Conservation (phyloP, 2,113 vertebrate genomes). For the Fulica atra region DNA sequence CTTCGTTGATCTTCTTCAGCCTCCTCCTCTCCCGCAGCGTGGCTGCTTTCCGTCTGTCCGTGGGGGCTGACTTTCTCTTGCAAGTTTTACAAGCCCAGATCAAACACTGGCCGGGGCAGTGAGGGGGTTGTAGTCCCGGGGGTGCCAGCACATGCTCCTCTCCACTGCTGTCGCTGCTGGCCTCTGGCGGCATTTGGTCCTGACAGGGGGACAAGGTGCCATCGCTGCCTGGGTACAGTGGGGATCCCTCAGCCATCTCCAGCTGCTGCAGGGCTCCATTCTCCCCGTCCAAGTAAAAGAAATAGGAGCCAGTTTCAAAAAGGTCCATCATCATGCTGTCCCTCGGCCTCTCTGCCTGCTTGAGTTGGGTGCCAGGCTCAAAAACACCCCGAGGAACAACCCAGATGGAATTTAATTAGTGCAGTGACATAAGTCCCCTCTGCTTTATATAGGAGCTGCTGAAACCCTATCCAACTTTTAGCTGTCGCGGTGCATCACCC, state of each 20-base stretch:
- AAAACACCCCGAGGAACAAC: conserved; percentile 79
- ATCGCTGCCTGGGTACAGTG: conserved; percentile 86
- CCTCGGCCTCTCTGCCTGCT: conserved; percentile 69
- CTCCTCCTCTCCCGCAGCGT: conserved; percentile 91
- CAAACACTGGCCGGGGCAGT: conserved; percentile 94
- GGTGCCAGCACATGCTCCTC: conserved; percentile 95
- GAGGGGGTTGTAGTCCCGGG: conserved; percentile 86
- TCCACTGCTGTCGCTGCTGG: conserved; percentile 88
- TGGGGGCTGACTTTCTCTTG: conserved; percentile 93
- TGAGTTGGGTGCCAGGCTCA: conserved; percentile 72
- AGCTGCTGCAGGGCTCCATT: conserved; percentile 89
- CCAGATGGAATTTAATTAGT: conserved; percentile 96
- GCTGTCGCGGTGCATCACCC: conserved; percentile 88
- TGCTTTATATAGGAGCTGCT: conserved; percentile 94
- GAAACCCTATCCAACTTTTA: conserved; percentile 95
- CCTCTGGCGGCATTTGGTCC: conserved; percentile 86
- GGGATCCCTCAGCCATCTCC: conserved; percentile 91
- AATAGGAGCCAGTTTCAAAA: conserved; percentile 97
- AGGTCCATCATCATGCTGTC: conserved; percentile 98
- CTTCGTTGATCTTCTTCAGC: conserved; percentile 98
- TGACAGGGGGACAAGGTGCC: conserved; percentile 88
- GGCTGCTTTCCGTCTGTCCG: conserved; percentile 92
- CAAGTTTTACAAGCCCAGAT: conserved; percentile 98
- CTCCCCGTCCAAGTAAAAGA: conserved; percentile 94
- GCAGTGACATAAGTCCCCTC: conserved; percentile 89